phyloP scores from a whole-genome alignment of 2,888 invertebrate genomes.

The Oscheius myriophilus region DNA sequence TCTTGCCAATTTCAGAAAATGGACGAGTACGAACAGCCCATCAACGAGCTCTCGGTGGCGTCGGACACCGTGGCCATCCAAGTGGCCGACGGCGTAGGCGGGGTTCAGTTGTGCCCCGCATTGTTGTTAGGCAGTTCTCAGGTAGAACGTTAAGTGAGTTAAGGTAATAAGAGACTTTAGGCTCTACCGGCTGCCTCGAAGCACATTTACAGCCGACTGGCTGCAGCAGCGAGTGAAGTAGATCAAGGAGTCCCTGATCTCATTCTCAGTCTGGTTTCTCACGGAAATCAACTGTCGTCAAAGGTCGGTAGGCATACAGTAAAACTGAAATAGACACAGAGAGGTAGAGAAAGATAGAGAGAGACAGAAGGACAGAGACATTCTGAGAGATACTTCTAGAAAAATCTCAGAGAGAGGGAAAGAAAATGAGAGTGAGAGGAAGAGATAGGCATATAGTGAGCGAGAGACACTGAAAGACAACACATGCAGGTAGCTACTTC shows the following conservation, averaged over 20 bases:
- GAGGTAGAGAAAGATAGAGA: too few species aligned
- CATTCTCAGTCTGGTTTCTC: constrained; percentile 57
- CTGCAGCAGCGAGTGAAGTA: constrained; percentile 57
- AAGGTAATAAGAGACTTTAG: constrained; percentile 14
- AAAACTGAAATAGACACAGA: neutral
- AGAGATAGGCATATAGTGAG: too few species aligned
- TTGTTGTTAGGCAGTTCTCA: constrained; percentile 40
- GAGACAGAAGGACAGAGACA: too few species aligned
- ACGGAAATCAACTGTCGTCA: constrained; percentile 57
- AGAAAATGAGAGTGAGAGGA: too few species aligned
- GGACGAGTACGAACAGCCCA: constrained; percentile 46
- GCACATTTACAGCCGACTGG: constrained; percentile 62
- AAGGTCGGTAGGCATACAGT: constrained; percentile 50
- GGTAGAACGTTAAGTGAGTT: neutral
- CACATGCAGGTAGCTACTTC: too few species aligned
- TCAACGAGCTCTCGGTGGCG: constrained; percentile 41
- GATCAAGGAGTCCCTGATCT: constrained; percentile 66
- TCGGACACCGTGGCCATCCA: constrained; percentile 48
- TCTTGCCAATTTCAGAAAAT: constrained; percentile 22
- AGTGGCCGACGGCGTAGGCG: constrained; percentile 40
- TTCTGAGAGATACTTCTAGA: neutral
- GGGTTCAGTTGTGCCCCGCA: constrained; percentile 50
- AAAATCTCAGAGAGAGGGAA: too few species aligned
- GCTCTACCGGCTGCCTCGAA: constrained; percentile 62
- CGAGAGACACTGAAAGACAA: too few species aligned